A percentile compares a stretch with the other conserved stretches of the same genome.
These are phyloP conservation scores for Laodelphax striatellus DNA, from an alignment of 1,140 invertebrate species.

Conservation along the genomic window DNA sequence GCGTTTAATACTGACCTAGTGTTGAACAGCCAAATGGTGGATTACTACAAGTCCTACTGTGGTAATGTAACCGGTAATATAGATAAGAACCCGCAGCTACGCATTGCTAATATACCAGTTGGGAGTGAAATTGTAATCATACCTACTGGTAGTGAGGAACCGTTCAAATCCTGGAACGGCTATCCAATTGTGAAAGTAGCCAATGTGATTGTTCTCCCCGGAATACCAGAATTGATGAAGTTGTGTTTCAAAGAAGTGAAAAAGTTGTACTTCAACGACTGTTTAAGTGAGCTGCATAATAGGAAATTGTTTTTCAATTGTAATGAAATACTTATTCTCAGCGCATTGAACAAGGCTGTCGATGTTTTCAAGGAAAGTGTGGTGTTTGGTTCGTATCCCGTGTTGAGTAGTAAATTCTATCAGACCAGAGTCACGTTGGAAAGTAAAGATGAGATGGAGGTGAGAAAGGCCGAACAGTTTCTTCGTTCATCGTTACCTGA, in stretches of 20 bases:
- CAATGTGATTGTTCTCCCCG: slow-evolving; percentile 72
- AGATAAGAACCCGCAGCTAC: neutral
- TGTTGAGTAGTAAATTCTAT: slow-evolving; percentile 33
- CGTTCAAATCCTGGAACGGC: slow-evolving; percentile 22
- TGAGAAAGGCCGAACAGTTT: slow-evolving; percentile 29
- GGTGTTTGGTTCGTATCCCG: slow-evolving; percentile 56
- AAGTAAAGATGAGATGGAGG: slow-evolving; percentile 24
- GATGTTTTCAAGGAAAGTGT: slow-evolving; percentile 39
- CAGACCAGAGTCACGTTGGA: slow-evolving; percentile 38
- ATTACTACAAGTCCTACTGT: neutral
- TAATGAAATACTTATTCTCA: slow-evolving; percentile 44
- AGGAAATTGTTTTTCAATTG: slow-evolving; percentile 37
- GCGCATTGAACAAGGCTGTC: slow-evolving; percentile 39
- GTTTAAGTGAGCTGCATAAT: slow-evolving; percentile 27
- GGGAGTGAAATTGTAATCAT: neutral
- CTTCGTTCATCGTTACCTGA: slow-evolving; percentile 23
- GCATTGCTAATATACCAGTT: slow-evolving; percentile 13
- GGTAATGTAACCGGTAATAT: neutral
- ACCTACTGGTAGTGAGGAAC: neutral
- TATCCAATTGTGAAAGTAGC: slow-evolving; percentile 54
- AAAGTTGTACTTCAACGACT: slow-evolving; percentile 21
- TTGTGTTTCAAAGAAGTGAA: slow-evolving; percentile 38
- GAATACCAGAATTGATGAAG: slow-evolving; percentile 54
- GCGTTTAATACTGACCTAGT: slow-evolving; percentile 51
- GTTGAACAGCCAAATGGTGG: slow-evolving; percentile 33